Base-by-base conservation (phyloP, 2,888 invertebrate genomes). In the Epinotia ramella region DNA sequence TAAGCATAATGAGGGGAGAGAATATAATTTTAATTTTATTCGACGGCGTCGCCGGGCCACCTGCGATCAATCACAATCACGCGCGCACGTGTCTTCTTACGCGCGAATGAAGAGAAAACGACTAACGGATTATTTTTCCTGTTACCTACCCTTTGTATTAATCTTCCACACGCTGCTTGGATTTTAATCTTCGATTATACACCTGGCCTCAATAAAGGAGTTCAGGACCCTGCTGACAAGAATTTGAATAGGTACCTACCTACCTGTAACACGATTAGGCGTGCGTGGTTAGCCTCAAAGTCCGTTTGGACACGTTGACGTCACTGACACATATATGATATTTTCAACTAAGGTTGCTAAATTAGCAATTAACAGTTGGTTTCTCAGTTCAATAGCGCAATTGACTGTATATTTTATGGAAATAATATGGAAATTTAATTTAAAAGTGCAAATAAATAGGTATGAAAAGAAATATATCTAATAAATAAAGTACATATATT, bases 61-160 rank as follows among this genome's bases (percentile, higher is more conserved):
- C 84, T 86, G 85, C 67, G 85, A 86, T 90, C 89, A 88, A 89
- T 91, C 89, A 90, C 89, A 91, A 92, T 91, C 90, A 91, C 85
- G 85, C 82, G 73, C 81, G 80, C 81, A 84, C 87, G 88, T 86
- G 88, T 91, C 90, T 92, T 92, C 90, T 85, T 82, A 79, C 85
- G 81, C 81, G 78, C 81, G 84, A 86, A 89, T 87, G 87, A 87
- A 87, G 88, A 85, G 85, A 86, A 88, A 89, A 88, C 87, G 89
- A 88, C 88, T 86, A 82, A 85, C 81, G 85, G 84, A 87, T 86
- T 85, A 87, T 86, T 85, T 86, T 87, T 87, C 85, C 85, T 86
- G 83, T 83, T 88, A 24, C 53, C 28, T 87, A 87, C 86, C 81
- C 84, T 80, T 78, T 81, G 81, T 82, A 81, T 84, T 81, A 84